Base-by-base conservation (phyloP, 2,888 invertebrate species). In the Prosapia bicincta region DNA sequence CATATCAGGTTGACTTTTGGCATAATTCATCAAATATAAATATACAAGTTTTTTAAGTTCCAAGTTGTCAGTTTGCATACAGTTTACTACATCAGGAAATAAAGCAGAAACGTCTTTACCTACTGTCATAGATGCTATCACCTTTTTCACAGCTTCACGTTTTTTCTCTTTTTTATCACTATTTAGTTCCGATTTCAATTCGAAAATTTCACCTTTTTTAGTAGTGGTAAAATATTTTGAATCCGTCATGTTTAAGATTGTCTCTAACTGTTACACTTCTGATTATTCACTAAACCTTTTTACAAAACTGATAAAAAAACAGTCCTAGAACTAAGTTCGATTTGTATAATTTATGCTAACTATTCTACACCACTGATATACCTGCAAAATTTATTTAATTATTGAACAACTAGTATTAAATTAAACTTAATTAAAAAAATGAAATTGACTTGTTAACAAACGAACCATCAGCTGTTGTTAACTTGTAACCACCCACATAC, bases 101-200 rank as follows among this genome's bases (percentile, higher is more conserved):
- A 99, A 87, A 0, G 99, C 98, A 0, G 95, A 95, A 0, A 99
- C 99, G 90, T 99, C 99, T 88, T 99, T 99, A 72, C 99, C 99
- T 25, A 99, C 99, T 6, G 99, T 99, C 99, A 99, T 99, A 78
- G 98, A 98, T 26, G 99, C 99, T 84, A 99, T 99, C 86, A 97
- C 98, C 90, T 99, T 99, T 86, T 99, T 99, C 0, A 99, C 99
- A 70, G 99, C 99, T 86, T 99, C 99, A 84, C 98, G 95, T 85
- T 99, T 99, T 88, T 99, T 99, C 83, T 99, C 99, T 83, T 99
- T 99, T 86, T 99, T 99, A 85, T 99, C 99, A 89, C 97, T 98
- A 85, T 99, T 99, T 75, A 99, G 88, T 86, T 99, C 99, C 6
- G 98, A 98, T 85, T 99, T 99, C 75, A 99, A 88, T 87, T 99